phyloP scores from a whole-genome alignment of 2,797 vertebrate species.

The Pristis pectinata region DNA sequence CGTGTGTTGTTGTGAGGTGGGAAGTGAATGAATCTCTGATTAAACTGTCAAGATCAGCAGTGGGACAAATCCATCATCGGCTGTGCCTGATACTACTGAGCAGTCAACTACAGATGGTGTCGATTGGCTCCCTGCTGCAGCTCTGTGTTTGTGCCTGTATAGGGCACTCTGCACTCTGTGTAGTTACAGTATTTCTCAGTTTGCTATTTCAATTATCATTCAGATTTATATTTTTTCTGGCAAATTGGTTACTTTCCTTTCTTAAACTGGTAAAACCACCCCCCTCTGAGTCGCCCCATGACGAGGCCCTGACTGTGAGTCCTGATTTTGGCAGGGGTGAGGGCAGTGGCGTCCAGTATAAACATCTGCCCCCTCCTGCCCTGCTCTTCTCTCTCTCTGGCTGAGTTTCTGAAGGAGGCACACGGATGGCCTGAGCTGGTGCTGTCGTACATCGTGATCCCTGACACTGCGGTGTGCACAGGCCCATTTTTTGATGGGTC shows the following conservation, averaged over 20 bases:
- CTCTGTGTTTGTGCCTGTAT: not conserved
- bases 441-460: not conserved
- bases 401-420: not conserved
- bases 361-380: not conserved
- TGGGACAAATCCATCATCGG: not conserved
- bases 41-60: not conserved
- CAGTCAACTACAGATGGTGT: not conserved
- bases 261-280: not conserved
- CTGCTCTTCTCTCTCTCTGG: not conserved
- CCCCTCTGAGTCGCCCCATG: too few relatives aligned
- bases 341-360: not conserved
- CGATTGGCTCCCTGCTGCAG: not conserved
- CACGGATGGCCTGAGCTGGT: not conserved
- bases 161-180: not conserved
- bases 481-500: not conserved
- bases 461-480: not conserved
- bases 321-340: not conserved
- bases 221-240: not conserved
- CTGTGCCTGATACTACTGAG: not conserved
- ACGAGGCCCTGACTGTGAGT: too few relatives aligned
- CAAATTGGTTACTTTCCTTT: not conserved
- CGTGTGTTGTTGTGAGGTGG: not conserved
- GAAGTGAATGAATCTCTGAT: constrained; percentile 24
- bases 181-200: not conserved
- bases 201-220: not conserved